phyloP scores from a whole-genome alignment of 2,113 vertebrate genomes.

The Prinia subflava region DNA sequence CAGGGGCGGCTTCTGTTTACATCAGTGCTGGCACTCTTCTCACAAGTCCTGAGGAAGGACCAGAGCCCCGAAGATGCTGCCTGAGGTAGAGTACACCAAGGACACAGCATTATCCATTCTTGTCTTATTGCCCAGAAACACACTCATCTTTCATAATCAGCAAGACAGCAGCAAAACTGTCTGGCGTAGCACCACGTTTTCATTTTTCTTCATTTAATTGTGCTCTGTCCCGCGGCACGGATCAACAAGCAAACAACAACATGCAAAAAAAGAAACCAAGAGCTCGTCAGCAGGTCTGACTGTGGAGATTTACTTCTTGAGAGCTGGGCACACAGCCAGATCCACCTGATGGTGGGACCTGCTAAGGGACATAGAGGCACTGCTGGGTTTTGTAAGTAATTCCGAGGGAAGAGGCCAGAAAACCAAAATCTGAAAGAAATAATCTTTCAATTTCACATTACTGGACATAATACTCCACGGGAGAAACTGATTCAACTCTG shows the following conservation, averaged over 20 bases:
- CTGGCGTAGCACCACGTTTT: slow-evolving; percentile 4
- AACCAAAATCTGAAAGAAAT: neutral
- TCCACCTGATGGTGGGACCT: neutral
- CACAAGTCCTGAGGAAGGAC: neutral
- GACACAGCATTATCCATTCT: neutral
- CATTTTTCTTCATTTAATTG: slow-evolving; percentile 61
- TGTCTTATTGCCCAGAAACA: slow-evolving; percentile 46
- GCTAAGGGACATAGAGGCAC: neutral
- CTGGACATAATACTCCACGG: slow-evolving; percentile 46
- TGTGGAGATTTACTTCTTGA: neutral
- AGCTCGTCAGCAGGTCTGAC: neutral
- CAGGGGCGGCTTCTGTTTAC: neutral
- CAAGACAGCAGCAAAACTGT: slow-evolving; percentile 44
- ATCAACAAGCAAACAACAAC: slow-evolving; percentile 43
- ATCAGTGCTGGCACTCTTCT: neutral
- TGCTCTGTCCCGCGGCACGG: neutral
- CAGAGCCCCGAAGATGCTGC: neutral
- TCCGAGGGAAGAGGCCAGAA: neutral
- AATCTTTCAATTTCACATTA: slow-evolving; percentile 66
- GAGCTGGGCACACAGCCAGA: neutral
- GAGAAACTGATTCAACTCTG: slow-evolving; percentile 52
- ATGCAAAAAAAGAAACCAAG: neutral
- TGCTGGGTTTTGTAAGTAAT: neutral
- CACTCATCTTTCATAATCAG: slow-evolving; percentile 56
- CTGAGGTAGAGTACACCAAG: neutral